phyloP scores from a whole-genome alignment of 2,113 vertebrate genomes.

The Channa maculata region DNA sequence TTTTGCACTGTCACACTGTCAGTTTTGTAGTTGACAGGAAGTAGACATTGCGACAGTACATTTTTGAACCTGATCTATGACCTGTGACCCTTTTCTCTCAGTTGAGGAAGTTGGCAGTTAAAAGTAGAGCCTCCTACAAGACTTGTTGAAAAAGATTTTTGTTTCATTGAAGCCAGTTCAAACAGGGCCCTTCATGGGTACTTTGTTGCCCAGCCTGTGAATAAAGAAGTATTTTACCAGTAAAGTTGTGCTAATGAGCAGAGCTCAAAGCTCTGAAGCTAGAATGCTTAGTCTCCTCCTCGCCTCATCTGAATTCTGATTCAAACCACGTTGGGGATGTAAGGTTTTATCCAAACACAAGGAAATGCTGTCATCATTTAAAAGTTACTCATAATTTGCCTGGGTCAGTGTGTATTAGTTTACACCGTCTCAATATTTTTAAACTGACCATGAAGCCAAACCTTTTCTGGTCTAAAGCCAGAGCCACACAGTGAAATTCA shows the following conservation, averaged over 20 bases:
- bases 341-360: background rate
- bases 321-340: background rate
- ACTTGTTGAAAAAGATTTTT: slow-evolving; percentile 39
- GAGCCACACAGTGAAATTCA: slow-evolving; percentile 60
- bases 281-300: background rate
- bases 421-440: slow-evolving; percentile 17
- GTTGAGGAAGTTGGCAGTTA: slow-evolving; percentile 49
- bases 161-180: slow-evolving; percentile 34
- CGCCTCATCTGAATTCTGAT: slow-evolving; percentile 1
- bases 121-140: slow-evolving; percentile 20
- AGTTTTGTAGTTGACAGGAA: slow-evolving; percentile 21
- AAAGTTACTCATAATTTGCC: background rate
- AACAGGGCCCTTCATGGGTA: slow-evolving; percentile 20
- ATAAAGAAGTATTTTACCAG: slow-evolving; percentile 32
- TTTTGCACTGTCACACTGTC: no score
- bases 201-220: slow-evolving; percentile 30
- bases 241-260: slow-evolving; percentile 33
- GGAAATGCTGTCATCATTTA: slow-evolving; percentile 7
- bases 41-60: slow-evolving; percentile 3
- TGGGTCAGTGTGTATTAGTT: background rate
- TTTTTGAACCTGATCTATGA: slow-evolving; percentile 39
- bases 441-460: slow-evolving; percentile 40
- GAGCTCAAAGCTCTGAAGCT: background rate
- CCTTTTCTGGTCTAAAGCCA: slow-evolving; percentile 31
- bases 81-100: slow-evolving; percentile 33